Evolutionary conservation across 2,888 invertebrate genomes (phyloP).

Genomic region (Drosophila pseudotalamancana): DNA sequence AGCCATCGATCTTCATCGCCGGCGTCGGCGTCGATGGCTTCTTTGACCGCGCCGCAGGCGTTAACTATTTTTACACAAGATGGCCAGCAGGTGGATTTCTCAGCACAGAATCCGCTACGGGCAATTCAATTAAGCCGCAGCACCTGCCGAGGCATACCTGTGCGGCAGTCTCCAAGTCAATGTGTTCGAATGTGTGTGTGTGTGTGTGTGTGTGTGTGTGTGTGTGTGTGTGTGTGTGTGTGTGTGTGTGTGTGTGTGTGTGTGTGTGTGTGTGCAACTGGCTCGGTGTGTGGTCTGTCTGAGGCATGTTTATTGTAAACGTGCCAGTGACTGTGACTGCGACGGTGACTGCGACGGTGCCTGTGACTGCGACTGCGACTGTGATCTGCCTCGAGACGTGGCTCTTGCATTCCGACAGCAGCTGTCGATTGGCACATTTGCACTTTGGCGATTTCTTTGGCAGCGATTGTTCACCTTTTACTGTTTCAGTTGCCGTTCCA

Average conservation of each 20-base stretch:
- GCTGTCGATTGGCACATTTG: slow-evolving; percentile 76
- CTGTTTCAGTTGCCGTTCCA: slow-evolving; percentile 15
- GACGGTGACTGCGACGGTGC: slow-evolving; percentile 54
- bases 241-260: slow-evolving; percentile 17
- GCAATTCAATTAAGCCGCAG: slow-evolving; percentile 73
- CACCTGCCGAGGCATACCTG: slow-evolving; percentile 40
- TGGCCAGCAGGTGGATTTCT: slow-evolving; percentile 17
- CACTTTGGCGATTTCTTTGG: slow-evolving; percentile 68
- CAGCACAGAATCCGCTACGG: slow-evolving; percentile 1
- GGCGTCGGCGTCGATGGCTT: slow-evolving; percentile 22
- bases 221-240: slow-evolving; percentile 17
- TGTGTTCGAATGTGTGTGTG: slow-evolving; percentile 16
- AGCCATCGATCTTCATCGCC: slow-evolving; percentile 63
- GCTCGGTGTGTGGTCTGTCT: slow-evolving; percentile 17
- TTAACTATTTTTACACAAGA: slow-evolving; percentile 28
- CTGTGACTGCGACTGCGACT: slow-evolving; percentile 13
- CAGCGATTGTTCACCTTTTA: slow-evolving; percentile 36
- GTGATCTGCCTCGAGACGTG: too few species aligned
- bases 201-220: slow-evolving; percentile 15
- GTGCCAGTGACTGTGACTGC: slow-evolving; percentile 62
- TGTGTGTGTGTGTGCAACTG: slow-evolving; percentile 17
- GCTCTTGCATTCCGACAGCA: slow-evolving; percentile 51
- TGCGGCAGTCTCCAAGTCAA: slow-evolving; percentile 8
- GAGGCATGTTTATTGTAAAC: slow-evolving; percentile 68
- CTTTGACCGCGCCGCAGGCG: slow-evolving; percentile 39